These are phyloP conservation scores for Polyergus mexicanus DNA, from an alignment of 1,140 invertebrate genomes.

Conservation along the genomic window DNA sequence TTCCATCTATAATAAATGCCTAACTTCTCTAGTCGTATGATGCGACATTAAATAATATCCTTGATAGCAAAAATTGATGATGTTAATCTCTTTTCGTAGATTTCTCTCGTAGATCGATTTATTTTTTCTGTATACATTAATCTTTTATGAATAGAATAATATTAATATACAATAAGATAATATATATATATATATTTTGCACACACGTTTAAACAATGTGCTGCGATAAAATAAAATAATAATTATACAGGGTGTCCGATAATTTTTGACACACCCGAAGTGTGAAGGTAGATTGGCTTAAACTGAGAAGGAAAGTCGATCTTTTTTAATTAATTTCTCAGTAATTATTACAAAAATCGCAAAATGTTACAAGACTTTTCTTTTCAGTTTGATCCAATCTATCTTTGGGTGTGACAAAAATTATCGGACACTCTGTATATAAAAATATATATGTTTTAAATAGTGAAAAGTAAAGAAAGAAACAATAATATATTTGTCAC, in stretches of 20 bases:
- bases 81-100: neutral
- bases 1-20: constrained; percentile 42
- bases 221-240: neutral
- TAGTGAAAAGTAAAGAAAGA: too few species aligned
- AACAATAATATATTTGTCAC: neutral
- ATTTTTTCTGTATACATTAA: constrained; percentile 32
- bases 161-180: neutral
- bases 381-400: too few species aligned
- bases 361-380: too few species aligned
- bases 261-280: too few species aligned
- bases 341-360: too few species aligned
- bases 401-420: too few species aligned
- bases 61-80: constrained; percentile 34
- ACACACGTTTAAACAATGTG: neutral
- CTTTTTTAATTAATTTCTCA: too few species aligned
- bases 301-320: too few species aligned
- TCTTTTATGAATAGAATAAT: constrained; percentile 23
- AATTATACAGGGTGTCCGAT: too few species aligned
- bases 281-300: too few species aligned
- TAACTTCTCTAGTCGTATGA: constrained; percentile 32
- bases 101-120: constrained; percentile 11
- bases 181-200: constrained; percentile 6
- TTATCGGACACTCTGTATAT: too few species aligned
- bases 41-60: constrained; percentile 42
- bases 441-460: constrained; percentile 6